Base-by-base conservation (phyloP, 1,140 invertebrate genomes). In the Paracyclopina nana region DNA sequence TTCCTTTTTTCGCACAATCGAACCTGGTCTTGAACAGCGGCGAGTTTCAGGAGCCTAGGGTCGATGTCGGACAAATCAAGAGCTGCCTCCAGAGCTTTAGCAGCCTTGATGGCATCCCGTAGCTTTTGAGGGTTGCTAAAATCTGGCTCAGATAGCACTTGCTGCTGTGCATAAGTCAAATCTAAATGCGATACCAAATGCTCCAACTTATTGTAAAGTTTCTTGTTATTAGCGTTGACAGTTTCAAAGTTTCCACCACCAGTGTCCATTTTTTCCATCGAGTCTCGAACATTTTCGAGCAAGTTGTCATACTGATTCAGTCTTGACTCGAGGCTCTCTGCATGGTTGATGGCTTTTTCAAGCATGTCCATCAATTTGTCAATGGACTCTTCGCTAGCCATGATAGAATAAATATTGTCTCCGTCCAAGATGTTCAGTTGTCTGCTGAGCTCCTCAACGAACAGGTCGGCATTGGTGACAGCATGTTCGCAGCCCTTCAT, bases 21-120 rank as follows among this genome's bases (percentile, higher is more conserved):
- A 60, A 79, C 76, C 62, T 92, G 85, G 65, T 94, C 87, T 60
- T 82, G 77, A 2, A 90, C 82, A 29, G 84, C 84, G 46, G 72
- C 72, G 61, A 88, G 68, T 55, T 78, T 76, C 2, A 25, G 20
- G 18, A 26, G 27, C n/a, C 48, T 53, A 12, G 43, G 26, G n/a
- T 3, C 45, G 6, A 18, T 48, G 24, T 14, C 29, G 11, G 55
- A 53, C 31, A 75, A 75, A 59, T 76, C 77, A 61, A 86, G 74
- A 31, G 82, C 85, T 57, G 73, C 70, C 53, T 83, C 74, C 50
- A 92, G 64, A 14, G 79, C 77, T 57, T 76, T 72, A 12, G 82
- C 86, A 25, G 87, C 87, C 40, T 71, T 66, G 28, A 81, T 76
- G 34, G 86, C 81, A 24, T 77, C 74, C 56, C 74, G 70, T 42